Evolutionary conservation across 2,797 vertebrate species (phyloP).

Genomic region (Sebastes iracundus): DNA sequence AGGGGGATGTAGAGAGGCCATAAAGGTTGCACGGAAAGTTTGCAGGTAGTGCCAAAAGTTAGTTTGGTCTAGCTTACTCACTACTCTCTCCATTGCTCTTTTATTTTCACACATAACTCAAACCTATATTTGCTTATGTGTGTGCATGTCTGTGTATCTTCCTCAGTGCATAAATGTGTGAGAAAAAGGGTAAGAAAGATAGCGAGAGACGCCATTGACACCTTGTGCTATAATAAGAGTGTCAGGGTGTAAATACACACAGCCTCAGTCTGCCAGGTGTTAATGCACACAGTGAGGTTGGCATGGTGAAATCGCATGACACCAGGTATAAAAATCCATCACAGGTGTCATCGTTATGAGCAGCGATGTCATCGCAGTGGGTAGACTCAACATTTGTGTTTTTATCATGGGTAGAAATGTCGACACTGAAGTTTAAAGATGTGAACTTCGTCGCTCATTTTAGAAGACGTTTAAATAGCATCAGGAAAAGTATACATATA

Average conservation of each 20-base stretch:
- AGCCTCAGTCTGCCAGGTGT: slow-evolving; percentile 3
- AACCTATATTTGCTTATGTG: not conserved
- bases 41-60: not conserved
- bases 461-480: not conserved
- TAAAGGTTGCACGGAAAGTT: not conserved
- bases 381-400: not conserved
- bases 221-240: not conserved
- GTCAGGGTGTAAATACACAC: not conserved
- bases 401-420: not conserved
- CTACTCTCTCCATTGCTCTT: not conserved
- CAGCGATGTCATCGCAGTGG: not conserved
- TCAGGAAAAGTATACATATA: not conserved
- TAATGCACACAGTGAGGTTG: not conserved
- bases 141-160: not conserved
- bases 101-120: not conserved
- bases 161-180: not conserved
- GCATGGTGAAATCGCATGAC: not conserved
- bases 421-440: not conserved
- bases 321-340: not conserved
- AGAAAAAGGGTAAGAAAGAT: not conserved
- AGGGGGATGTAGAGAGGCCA: not conserved
- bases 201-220: not conserved
- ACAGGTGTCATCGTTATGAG: not conserved
- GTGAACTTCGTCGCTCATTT: not conserved
- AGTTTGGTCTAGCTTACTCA: not conserved